Conservation (phyloP, 2,888 invertebrate species). For the Campopleginae sp. region DNA sequence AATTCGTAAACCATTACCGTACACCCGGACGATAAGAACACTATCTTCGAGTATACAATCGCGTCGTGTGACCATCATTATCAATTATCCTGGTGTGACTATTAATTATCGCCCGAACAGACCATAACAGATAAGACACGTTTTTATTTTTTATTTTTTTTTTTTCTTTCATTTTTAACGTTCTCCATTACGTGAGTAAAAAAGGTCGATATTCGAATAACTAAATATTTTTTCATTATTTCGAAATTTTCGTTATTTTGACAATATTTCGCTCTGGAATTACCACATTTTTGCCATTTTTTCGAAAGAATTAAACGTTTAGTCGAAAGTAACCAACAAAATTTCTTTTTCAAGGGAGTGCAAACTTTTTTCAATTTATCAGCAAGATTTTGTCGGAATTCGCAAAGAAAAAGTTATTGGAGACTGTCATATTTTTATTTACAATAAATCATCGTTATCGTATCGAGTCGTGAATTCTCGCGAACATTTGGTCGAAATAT, state of each 20-base stretch:
- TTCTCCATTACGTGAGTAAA: neutral
- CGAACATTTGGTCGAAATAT: no score
- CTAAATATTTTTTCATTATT: no score
- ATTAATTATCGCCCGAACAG: slow-evolving; percentile 21
- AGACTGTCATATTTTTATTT: neutral
- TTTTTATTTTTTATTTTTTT: neutral
- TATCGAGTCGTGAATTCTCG: no score
- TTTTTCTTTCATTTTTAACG: neutral
- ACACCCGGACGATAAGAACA: slow-evolving; percentile 1
- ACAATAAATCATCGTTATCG: no score
- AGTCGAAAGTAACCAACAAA: no score
- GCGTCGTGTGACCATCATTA: slow-evolving; percentile 12
- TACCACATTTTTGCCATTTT: no score
- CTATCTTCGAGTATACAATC: slow-evolving; percentile 12
- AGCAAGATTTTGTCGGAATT: neutral
- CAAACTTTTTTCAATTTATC: neutral
- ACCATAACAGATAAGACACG: neutral
- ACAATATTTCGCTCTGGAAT: no score
- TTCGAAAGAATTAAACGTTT: no score
- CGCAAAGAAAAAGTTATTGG: neutral
- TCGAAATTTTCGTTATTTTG: no score
- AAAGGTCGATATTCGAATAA: no score
- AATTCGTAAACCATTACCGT: slow-evolving; percentile 25
- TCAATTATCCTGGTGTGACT: slow-evolving; percentile 1
- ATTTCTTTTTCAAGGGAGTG: no score